Percentiles rank a stretch among this genome's conserved stretches.
These are phyloP conservation scores for Stenichneumon culpator DNA, from an alignment of 2,888 invertebrate genomes.

Conservation along the genomic window DNA sequence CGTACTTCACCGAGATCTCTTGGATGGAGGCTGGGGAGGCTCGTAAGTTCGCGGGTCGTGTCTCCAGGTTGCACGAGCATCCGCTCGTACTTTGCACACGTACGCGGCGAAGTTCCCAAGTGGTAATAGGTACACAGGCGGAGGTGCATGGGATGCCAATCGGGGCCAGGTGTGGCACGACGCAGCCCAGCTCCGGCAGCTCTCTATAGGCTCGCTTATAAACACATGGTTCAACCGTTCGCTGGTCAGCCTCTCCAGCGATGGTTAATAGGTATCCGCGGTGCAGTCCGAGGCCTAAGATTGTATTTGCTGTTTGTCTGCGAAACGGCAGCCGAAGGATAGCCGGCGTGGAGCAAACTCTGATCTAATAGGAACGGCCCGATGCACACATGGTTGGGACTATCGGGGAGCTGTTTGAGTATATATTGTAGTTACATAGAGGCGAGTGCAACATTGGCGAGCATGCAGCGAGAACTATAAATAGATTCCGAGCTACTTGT, in stretches of 20 bases:
- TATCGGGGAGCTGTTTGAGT: not conserved
- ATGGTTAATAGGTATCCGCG: constrained; percentile 49
- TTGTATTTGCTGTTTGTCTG: constrained; percentile 7
- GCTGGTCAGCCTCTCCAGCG: constrained; percentile 48
- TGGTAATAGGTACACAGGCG: constrained; percentile 69
- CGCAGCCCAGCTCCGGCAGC: constrained; percentile 55
- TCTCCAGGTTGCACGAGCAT: not conserved
- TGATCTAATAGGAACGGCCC: constrained; percentile 32
- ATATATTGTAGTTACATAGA: constrained; percentile 56
- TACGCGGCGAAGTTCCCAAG: constrained; percentile 70
- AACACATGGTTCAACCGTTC: constrained; percentile 42
- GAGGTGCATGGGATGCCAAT: constrained; percentile 79
- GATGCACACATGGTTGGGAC: not conserved
- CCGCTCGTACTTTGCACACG: not conserved
- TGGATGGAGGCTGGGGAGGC: too few species aligned
- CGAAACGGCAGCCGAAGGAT: not conserved
- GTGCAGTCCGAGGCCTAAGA: not conserved
- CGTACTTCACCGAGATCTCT: not conserved
- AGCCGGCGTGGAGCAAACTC: constrained; percentile 1
- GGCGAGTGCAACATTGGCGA: constrained; percentile 50
- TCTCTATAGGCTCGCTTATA: constrained; percentile 27
- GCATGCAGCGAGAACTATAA: constrained; percentile 76
- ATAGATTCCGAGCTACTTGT: constrained; percentile 83
- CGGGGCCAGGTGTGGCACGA: constrained; percentile 83
- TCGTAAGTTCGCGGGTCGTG: not conserved